Percentiles rank a stretch among this genome's conserved stretches.
These are phyloP conservation scores for Caranx melampygus DNA, from an alignment of 2,113 vertebrate species.

Conservation along the genomic window DNA sequence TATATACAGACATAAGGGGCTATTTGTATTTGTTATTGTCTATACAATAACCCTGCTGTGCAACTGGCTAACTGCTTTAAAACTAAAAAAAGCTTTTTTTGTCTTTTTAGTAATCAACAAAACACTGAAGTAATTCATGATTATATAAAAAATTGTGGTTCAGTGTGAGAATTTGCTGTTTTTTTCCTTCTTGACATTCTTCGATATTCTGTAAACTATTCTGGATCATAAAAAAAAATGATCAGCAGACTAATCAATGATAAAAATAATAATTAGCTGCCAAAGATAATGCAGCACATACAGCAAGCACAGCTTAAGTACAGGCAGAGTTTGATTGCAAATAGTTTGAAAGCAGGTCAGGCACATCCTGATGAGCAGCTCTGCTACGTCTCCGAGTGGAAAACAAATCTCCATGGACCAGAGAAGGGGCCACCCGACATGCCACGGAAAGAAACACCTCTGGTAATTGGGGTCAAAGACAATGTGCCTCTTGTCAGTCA, in stretches of 20 bases:
- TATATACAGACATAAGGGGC: too few species aligned
- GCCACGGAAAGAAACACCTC: slow-evolving; percentile 74
- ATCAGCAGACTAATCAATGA: not conserved
- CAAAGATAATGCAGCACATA: too few species aligned
- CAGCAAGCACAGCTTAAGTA: too few species aligned
- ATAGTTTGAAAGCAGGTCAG: slow-evolving; percentile 26
- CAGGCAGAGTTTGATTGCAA: not conserved
- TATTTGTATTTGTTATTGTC: too few species aligned
- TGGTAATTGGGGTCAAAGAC: slow-evolving; percentile 81
- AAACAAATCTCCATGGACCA: slow-evolving; percentile 51
- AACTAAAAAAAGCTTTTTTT: too few species aligned
- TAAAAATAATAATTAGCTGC: not conserved
- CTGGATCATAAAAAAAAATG: not conserved
- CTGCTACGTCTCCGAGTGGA: slow-evolving; percentile 29
- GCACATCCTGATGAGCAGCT: slow-evolving; percentile 33
- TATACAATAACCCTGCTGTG: not conserved
- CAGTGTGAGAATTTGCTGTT: not conserved
- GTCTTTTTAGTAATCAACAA: too few species aligned
- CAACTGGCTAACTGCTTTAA: not conserved
- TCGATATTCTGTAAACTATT: not conserved
- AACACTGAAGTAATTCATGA: too few species aligned
- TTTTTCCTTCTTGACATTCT: not conserved
- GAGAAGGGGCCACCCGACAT: slow-evolving; percentile 53
- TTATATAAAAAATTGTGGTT: not conserved
- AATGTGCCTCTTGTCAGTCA: slow-evolving; percentile 75